phyloP scores from a whole-genome alignment of 2,797 vertebrate species.

The Gadopsis marmoratus region DNA sequence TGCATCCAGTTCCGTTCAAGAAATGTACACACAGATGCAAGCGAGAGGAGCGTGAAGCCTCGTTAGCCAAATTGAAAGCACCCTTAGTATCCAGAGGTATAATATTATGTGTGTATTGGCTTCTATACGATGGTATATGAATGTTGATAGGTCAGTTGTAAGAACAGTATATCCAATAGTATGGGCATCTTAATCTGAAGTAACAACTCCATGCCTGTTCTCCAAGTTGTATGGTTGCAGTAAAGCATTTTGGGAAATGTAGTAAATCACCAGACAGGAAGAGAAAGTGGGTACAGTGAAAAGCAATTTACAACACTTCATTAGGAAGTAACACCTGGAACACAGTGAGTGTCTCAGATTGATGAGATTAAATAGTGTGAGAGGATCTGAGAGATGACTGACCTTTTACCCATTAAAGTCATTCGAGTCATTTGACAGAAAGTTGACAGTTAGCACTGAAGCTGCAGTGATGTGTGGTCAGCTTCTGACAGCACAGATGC shows the following conservation, averaged over 20 bases:
- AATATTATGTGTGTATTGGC: not conserved
- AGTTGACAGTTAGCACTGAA: not conserved
- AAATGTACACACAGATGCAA: too few relatives aligned
- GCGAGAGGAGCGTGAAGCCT: not conserved
- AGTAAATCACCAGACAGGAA: not conserved
- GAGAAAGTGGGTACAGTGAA: not conserved
- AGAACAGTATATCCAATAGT: not conserved
- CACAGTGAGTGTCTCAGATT: not conserved
- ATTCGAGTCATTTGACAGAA: not conserved
- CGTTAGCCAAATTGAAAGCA: not conserved
- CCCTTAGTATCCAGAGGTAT: not conserved
- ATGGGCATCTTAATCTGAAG: not conserved
- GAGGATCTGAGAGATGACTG: not conserved
- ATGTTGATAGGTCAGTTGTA: not conserved
- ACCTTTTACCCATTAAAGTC: conserved; percentile 6
- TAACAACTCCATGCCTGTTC: not conserved
- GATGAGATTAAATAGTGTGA: not conserved
- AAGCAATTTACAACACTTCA: not conserved
- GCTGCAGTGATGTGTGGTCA: not conserved
- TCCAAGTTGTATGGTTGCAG: not conserved
- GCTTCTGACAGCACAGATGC: not conserved
- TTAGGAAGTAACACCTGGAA: conserved; percentile 15
- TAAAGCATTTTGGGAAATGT: not conserved
- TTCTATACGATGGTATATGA: not conserved
- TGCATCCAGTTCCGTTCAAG: too few relatives aligned